phyloP scores from a whole-genome alignment of 2,797 vertebrate species.

The Notolepis coatsorum region DNA sequence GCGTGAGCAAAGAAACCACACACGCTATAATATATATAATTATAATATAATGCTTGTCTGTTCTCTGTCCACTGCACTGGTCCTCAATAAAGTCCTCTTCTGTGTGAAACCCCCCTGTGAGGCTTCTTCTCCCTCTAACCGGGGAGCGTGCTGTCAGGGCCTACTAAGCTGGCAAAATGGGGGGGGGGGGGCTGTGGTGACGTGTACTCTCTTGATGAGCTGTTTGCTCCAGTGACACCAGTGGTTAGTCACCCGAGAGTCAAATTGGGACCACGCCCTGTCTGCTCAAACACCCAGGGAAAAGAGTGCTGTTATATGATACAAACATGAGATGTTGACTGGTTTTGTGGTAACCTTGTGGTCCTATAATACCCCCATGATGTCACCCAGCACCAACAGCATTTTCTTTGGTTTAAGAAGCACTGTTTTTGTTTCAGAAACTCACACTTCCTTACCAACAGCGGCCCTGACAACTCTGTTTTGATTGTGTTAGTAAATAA shows the following conservation, averaged over 20 bases:
- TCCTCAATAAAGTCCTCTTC: too few species aligned
- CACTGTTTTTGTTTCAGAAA: neutral
- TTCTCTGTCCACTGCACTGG: too few species aligned
- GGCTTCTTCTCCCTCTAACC: too few species aligned
- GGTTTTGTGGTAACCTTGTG: neutral
- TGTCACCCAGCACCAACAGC: neutral
- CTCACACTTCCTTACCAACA: neutral
- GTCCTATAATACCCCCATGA: neutral
- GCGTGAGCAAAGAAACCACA: too few species aligned
- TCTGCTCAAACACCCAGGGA: neutral
- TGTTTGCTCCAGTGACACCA: neutral
- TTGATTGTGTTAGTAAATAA: neutral
- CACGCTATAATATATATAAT: too few species aligned
- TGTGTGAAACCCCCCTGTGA: too few species aligned
- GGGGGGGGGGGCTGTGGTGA: too few species aligned
- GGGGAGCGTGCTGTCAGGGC: too few species aligned
- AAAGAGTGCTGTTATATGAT: neutral
- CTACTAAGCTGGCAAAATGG: too few species aligned
- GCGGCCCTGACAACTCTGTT: neutral
- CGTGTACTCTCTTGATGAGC: neutral
- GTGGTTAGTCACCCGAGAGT: neutral
- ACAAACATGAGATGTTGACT: neutral
- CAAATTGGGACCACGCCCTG: neutral
- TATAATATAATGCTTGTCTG: too few species aligned
- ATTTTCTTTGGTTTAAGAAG: conserved; percentile 19